Percentiles rank a stretch among this genome's conserved stretches.
These are phyloP conservation scores for Melanchra persicariae DNA, from an alignment of 2,888 invertebrate genomes.

Conservation along the genomic window DNA sequence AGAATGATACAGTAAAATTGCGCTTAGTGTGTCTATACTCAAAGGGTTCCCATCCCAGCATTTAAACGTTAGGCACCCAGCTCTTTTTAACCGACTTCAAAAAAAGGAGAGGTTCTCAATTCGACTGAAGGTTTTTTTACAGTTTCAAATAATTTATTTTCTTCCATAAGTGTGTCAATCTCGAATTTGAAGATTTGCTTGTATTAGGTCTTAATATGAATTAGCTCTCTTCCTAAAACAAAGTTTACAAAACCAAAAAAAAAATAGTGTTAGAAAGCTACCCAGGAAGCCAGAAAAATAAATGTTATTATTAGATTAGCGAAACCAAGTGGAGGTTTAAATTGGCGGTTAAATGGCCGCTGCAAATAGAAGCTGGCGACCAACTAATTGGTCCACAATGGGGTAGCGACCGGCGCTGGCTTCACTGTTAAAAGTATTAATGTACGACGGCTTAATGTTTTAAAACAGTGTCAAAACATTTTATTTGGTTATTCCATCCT, in stretches of 20 bases:
- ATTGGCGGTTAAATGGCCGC: conserved; percentile 64
- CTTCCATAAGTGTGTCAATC: too few species aligned
- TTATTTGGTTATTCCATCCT: not conserved
- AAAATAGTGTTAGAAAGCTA: not conserved
- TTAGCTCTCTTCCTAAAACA: not conserved
- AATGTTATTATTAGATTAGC: conserved; percentile 65
- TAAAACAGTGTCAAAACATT: conserved; percentile 22
- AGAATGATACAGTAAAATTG: too few species aligned
- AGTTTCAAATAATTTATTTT: too few species aligned
- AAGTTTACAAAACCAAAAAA: not conserved
- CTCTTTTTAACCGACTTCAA: too few species aligned
- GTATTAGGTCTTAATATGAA: too few species aligned
- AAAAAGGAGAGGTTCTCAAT: too few species aligned
- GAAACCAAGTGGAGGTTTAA: conserved; percentile 63
- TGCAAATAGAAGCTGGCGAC: conserved; percentile 61
- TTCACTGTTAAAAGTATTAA: conserved; percentile 52
- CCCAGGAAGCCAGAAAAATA: conserved; percentile 54
- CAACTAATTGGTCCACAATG: conserved; percentile 75
- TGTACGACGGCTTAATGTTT: conserved; percentile 24
- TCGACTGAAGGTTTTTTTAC: too few species aligned
- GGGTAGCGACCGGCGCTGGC: conserved; percentile 61
- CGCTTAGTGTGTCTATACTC: too few species aligned
- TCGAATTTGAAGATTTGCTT: too few species aligned
- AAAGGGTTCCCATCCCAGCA: too few species aligned
- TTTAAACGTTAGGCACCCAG: too few species aligned